These are phyloP conservation scores for Hirtodrosophila histrioides DNA, from an alignment of 2,888 invertebrate genomes.

Conservation along the genomic window DNA sequence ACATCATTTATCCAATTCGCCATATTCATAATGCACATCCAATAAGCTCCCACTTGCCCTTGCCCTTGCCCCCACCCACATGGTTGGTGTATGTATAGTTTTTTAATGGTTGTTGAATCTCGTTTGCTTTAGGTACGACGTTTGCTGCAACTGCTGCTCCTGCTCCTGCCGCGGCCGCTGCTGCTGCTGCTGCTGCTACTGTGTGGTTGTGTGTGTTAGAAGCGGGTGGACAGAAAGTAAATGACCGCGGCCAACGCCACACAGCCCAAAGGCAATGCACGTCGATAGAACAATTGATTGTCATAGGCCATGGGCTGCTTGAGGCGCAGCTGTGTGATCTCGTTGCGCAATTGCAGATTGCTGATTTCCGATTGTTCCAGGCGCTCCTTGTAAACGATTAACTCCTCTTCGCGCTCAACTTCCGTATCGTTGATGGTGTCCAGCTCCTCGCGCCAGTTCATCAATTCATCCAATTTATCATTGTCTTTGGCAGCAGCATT, in stretches of 20 bases:
- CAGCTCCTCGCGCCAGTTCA: constrained; percentile 67
- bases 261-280: constrained; percentile 76
- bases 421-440: constrained; percentile 74
- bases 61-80: constrained; percentile 28
- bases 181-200: constrained; percentile 4
- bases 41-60: constrained; percentile 9
- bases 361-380: constrained; percentile 79
- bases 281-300: constrained; percentile 56
- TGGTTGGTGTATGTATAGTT: constrained; percentile 16
- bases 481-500: constrained; percentile 7
- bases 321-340: constrained; percentile 75
- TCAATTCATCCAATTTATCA: constrained; percentile 4
- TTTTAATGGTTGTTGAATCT: constrained; percentile 33
- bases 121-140: constrained; percentile 52
- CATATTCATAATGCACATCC: constrained; percentile 6
- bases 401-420: constrained; percentile 82
- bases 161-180: constrained; percentile 4
- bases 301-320: constrained; percentile 42
- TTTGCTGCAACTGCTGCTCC: constrained; percentile 12
- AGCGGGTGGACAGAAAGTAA: constrained; percentile 70
- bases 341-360: constrained; percentile 80
- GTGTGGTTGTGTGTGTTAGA: constrained; percentile 39
- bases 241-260: constrained; percentile 78
- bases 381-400: constrained; percentile 83
- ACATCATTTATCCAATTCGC: constrained; percentile 8